Conservation (phyloP, 1,140 invertebrate species). For the Brachionus calyciflorus region DNA sequence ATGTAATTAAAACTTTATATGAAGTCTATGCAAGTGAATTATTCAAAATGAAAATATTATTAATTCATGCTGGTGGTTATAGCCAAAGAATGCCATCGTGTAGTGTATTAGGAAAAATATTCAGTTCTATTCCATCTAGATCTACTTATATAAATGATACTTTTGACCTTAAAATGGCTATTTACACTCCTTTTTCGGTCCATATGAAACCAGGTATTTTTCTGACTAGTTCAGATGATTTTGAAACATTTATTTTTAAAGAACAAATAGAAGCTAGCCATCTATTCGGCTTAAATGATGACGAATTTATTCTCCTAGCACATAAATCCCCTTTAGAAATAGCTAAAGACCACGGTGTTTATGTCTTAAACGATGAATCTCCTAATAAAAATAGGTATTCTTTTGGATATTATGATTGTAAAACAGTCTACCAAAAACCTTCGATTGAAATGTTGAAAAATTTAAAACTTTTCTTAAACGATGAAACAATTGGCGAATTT, state of each 20-base stretch:
- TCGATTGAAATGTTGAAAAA: slow-evolving; percentile 55
- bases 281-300: not conserved
- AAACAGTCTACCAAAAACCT: slow-evolving; percentile 62
- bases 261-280: slow-evolving; percentile 46
- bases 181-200: slow-evolving; percentile 60
- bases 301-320: slow-evolving; percentile 61
- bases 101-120: slow-evolving; percentile 61
- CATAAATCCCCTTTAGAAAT: slow-evolving; percentile 60
- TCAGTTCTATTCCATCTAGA: slow-evolving; percentile 57
- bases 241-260: slow-evolving; percentile 58
- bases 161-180: slow-evolving; percentile 62
- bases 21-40: slow-evolving; percentile 46
- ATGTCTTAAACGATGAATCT: slow-evolving; percentile 52
- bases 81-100: slow-evolving; percentile 62
- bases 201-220: slow-evolving; percentile 61
- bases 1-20: slow-evolving; percentile 53
- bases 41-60: slow-evolving; percentile 51
- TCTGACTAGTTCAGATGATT: slow-evolving; percentile 61
- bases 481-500: not conserved
- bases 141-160: slow-evolving; percentile 45
- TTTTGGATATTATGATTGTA: slow-evolving; percentile 50
- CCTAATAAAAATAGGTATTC: not conserved
- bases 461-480: slow-evolving; percentile 52
- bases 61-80: slow-evolving; percentile 63
- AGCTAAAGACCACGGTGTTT: slow-evolving; percentile 62